Conservation (phyloP, 2,797 vertebrate species). For the Acridotheres tristis region DNA sequence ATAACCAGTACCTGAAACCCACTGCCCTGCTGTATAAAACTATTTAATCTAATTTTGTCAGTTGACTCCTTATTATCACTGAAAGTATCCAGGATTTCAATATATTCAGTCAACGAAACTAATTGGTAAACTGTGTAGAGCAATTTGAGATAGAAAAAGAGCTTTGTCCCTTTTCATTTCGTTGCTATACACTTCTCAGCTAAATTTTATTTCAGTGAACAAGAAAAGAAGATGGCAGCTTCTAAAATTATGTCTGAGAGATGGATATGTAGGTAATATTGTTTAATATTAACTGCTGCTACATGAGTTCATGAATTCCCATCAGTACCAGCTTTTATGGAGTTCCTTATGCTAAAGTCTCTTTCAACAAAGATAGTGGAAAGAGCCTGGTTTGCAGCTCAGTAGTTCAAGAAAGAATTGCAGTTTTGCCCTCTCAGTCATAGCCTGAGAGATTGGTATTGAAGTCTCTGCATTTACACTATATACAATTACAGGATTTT, state of each 20-base stretch:
- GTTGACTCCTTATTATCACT: neutral
- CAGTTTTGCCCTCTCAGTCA: neutral
- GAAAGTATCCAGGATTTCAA: neutral
- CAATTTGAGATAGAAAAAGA: neutral
- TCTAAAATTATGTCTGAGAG: neutral
- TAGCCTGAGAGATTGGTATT: neutral
- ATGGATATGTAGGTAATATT: neutral
- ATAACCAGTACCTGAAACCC: neutral
- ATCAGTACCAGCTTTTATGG: neutral
- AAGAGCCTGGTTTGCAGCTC: neutral
- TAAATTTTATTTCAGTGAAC: neutral
- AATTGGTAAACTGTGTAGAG: neutral
- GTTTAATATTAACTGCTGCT: slow-evolving; percentile 26
- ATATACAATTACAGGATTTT: slow-evolving; percentile 7
- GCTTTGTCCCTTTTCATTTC: neutral
- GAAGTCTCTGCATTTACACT: neutral
- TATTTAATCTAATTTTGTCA: neutral
- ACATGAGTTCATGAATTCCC: neutral
- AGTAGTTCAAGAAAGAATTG: neutral
- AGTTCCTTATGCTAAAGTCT: neutral
- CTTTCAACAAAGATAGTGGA: neutral
- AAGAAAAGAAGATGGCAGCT: neutral
- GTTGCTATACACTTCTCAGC: neutral
- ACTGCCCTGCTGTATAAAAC: neutral
- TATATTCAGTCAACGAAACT: neutral